A percentile compares a stretch with the other conserved stretches of the same genome.
Conservation (phyloP, 2,888 invertebrate species). For the Corbicula japonica region DNA sequence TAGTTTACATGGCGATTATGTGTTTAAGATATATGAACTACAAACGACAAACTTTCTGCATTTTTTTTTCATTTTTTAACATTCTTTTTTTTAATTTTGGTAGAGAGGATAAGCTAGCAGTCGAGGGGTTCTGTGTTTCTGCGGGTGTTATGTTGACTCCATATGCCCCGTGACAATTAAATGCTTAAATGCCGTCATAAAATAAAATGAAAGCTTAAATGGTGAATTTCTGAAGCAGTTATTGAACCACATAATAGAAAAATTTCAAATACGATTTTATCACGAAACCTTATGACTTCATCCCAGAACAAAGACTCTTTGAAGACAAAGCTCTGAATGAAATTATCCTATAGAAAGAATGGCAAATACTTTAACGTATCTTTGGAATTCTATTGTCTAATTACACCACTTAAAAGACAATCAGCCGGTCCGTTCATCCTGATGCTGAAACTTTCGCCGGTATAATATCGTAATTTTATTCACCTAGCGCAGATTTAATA, state of each 20-base stretch:
- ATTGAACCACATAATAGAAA: not conserved
- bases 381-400: conserved; percentile 28
- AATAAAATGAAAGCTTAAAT: no score
- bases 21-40: no score
- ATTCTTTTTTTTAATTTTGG: no score
- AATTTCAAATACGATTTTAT: conserved; percentile 1
- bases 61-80: no score
- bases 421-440: conserved; percentile 27
- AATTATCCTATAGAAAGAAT: conserved; percentile 23
- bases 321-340: conserved; percentile 26
- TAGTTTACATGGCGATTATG: no score
- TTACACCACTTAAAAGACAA: conserved; percentile 46
- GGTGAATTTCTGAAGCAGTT: no score
- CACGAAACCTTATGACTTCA: conserved; percentile 16
- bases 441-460: conserved; percentile 33
- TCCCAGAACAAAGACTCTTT: conserved; percentile 16
- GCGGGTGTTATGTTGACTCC: no score
- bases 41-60: no score
- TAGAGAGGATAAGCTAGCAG: no score
- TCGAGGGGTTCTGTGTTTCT: no score
- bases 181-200: no score
- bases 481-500: conserved; percentile 32
- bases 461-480: conserved; percentile 44
- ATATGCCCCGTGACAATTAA: no score
- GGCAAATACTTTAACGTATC: conserved; percentile 29